phyloP scores from a whole-genome alignment of 2,888 invertebrate genomes.

The Hylaea fasciaria region DNA sequence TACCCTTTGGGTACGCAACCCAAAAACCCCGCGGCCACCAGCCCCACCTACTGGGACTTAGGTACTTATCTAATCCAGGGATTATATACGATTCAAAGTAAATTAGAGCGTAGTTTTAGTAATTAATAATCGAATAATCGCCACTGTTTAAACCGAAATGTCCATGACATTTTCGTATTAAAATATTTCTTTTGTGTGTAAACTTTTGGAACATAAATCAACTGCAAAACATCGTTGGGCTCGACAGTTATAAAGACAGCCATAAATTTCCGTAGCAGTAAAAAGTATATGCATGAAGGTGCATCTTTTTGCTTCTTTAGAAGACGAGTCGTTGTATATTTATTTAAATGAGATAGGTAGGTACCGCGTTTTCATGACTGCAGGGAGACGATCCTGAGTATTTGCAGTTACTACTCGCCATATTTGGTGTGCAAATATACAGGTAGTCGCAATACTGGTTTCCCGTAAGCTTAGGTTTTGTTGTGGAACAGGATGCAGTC shows the following conservation, averaged over 20 bases:
- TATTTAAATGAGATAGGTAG: too few relatives aligned
- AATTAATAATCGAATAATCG: constrained; percentile 11
- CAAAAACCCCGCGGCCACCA: too few relatives aligned
- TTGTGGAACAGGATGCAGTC: not conserved
- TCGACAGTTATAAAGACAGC: constrained; percentile 6
- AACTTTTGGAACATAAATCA: constrained; percentile 44
- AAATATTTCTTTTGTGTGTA: constrained; percentile 33
- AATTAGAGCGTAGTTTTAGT: constrained; percentile 8
- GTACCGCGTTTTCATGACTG: constrained; percentile 21
- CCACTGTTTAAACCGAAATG: constrained; percentile 17
- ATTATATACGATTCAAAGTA: not conserved
- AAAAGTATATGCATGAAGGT: constrained; percentile 24
- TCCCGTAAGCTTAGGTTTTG: constrained; percentile 4
- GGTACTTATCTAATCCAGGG: not conserved
- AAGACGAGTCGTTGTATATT: too few relatives aligned
- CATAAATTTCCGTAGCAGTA: constrained; percentile 26
- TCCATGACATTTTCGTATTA: constrained; percentile 20
- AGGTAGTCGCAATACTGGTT: constrained; percentile 32
- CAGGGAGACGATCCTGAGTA: constrained; percentile 23
- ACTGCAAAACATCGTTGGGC: constrained; percentile 29
- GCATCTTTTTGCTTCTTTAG: not conserved
- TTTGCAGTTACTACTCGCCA: constrained; percentile 38
- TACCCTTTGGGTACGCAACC: too few relatives aligned
- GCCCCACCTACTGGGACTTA: too few relatives aligned
- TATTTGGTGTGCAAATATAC: constrained; percentile 40